Evolutionary conservation across 2,888 invertebrate species (phyloP).

Genomic region (Ophion slaviceki): DNA sequence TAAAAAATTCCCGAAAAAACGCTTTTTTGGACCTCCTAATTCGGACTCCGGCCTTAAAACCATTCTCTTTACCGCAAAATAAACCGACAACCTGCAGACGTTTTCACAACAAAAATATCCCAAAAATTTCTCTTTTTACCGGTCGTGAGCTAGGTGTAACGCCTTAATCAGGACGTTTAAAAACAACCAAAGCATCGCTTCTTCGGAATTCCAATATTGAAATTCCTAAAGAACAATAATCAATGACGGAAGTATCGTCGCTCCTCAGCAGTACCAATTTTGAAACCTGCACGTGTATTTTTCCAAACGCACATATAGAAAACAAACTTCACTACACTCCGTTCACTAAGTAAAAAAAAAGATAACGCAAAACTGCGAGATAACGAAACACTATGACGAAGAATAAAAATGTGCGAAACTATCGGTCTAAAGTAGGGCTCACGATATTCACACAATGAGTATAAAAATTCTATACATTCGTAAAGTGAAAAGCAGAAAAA

Average conservation of each 20-base stretch:
- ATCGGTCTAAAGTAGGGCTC: conserved; percentile 7
- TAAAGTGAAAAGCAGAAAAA: not conserved
- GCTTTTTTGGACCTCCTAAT: too few species aligned
- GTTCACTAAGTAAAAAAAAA: not conserved
- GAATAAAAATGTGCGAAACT: conserved; percentile 12
- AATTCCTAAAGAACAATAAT: not conserved
- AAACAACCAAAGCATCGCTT: not conserved
- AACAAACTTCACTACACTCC: not conserved
- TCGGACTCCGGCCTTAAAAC: too few species aligned
- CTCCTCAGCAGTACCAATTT: not conserved
- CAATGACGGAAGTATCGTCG: not conserved
- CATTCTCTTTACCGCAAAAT: too few species aligned
- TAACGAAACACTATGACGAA: not conserved
- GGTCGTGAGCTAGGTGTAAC: too few species aligned
- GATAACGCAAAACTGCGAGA: not conserved
- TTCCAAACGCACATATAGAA: not conserved
- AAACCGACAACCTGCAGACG: too few species aligned
- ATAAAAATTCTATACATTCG: conserved; percentile 27
- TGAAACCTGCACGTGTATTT: not conserved
- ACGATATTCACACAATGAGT: conserved; percentile 19
- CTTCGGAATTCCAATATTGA: not conserved
- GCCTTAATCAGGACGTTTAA: not conserved
- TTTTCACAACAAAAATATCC: too few species aligned
- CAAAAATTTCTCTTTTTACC: too few species aligned
- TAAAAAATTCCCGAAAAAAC: too few species aligned